phyloP scores from a whole-genome alignment of 2,797 vertebrate genomes.

The Gobio occitaniae region DNA sequence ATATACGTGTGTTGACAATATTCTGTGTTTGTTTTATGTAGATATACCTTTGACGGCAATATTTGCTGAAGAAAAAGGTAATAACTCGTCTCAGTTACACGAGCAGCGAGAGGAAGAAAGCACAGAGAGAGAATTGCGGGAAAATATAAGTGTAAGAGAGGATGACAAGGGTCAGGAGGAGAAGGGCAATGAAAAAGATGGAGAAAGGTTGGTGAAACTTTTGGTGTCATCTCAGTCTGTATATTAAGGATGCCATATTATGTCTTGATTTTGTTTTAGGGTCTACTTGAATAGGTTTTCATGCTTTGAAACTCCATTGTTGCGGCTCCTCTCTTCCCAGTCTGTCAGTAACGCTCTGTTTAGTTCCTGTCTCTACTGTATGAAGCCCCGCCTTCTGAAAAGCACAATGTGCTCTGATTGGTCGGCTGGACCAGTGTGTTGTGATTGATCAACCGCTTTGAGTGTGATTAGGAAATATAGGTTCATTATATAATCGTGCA shows the following conservation, averaged over 20 bases:
- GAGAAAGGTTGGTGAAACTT: slow-evolving; percentile 60
- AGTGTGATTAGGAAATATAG: not conserved
- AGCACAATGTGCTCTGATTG: not conserved
- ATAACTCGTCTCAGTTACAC: slow-evolving; percentile 5
- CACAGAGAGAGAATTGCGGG: slow-evolving; percentile 12
- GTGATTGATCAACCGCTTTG: not conserved
- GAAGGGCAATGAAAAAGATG: slow-evolving; percentile 48
- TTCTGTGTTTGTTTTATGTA: slow-evolving; percentile 31
- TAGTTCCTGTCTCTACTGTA: not conserved
- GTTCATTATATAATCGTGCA: no score
- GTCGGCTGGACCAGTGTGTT: not conserved
- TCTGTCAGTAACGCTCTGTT: not conserved
- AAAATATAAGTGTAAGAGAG: slow-evolving; percentile 45
- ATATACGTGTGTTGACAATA: not conserved
- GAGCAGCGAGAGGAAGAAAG: not conserved
- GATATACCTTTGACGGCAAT: slow-evolving; percentile 67
- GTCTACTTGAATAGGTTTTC: no score
- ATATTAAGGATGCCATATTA: not conserved
- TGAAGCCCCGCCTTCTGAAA: not conserved
- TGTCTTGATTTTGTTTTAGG: not conserved
- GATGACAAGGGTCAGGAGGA: slow-evolving; percentile 52
- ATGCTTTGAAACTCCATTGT: no score
- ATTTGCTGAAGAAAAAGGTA: slow-evolving; percentile 66
- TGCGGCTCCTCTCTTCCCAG: no score
- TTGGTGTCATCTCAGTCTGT: slow-evolving; percentile 1